Base-by-base conservation (phyloP, 2,888 invertebrate species). In the Galeopsomyia nigrocyanea region DNA sequence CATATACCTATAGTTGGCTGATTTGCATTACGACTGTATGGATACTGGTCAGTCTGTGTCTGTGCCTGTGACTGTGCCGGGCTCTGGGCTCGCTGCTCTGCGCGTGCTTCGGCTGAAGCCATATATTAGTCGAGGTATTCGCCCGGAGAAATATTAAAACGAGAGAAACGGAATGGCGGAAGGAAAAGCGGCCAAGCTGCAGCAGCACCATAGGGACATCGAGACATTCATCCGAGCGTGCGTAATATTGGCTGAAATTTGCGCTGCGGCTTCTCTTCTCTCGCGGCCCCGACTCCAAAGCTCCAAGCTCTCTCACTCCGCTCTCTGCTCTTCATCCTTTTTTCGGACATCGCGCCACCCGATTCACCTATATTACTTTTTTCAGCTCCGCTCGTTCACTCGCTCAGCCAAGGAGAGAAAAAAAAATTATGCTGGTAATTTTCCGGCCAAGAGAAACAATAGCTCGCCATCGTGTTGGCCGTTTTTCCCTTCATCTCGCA, bases 71-170 rank as follows among this genome's bases (percentile, higher is more conserved):
- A 22, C 51, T 17, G 10, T 26, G 31, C 31, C 6, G 3, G 9
- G 39, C 13, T 3, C 39, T 3, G 3, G 26, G 19, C 60, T 53
- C 49, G 16, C 50, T 39, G 10, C 64, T 70, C 69, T 76, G 13
- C 39, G 7, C 39, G 64, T 77, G 78, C 79, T 79, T 79, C 79
- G 80, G 79, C 78, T 79, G 82, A 82, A 82, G 82, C 81, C 81
- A 82, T 84, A 83, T 83, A 82, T 83, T 82, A 83, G 81, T 79
- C 79, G 79, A 79, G 79, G 80, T 80, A 82, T 82, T 82, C 81
- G 82, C 77, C 78, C 77, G 79, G 83, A 82, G 83, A 83, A 83
- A 83, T 84, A 84, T 84, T 81, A 82, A 82, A 82, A 81, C 79
- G 80, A 79, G 80, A 79, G 80, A 77, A 79, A 78, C 76, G 78